Base-by-base conservation (phyloP, 2,888 invertebrate genomes). In the Torymus tubicola region DNA sequence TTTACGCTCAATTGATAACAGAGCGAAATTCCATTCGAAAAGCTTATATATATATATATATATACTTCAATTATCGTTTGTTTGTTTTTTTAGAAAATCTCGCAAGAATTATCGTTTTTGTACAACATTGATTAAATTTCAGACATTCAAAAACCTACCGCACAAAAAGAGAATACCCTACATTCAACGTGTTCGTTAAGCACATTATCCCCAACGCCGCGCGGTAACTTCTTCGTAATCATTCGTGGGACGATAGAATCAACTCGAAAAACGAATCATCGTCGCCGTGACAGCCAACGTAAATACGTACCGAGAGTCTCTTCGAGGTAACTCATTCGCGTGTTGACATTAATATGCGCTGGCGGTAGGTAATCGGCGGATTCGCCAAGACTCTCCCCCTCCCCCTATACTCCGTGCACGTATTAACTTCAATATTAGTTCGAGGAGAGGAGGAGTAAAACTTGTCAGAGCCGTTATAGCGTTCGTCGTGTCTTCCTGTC, bases 371-470 rank as follows among this genome's bases (percentile, higher is more conserved):
- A 77, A 76, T 81, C 71, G 53, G 52, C n/a, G 55, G 50, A 74
- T 63, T 10, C 57, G 63, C 55, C 65, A 75, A 80, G 75, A 70
- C n/a, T 69, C 52, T 21, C 65, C 21, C 53, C 10, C 31, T 52
- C 64, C 11, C n/a, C 61, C n/a, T n/a, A n/a, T n/a, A n/a, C n/a
- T 31, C 14, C 13, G 67, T 57, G 53, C 18, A 53, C 63, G 52
- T 42, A n/a, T 73, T 81, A 72, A 73, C 72, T 81, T 72, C 68
- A 42, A 71, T 71, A 71, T 80, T 71, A 80, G 75, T 75, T 71
- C 24, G 67, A 70, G 52, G 24, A 14, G 16, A 42, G 21, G 58
- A 31, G 21, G 24, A 55, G 64, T 42, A 55, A 75, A 80, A 77
- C 80, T 77, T 73, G 68, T 77, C 76, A 76, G 68, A 63, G 53